phyloP scores from a whole-genome alignment of 2,888 invertebrate genomes.

The Cotesia congregata region DNA sequence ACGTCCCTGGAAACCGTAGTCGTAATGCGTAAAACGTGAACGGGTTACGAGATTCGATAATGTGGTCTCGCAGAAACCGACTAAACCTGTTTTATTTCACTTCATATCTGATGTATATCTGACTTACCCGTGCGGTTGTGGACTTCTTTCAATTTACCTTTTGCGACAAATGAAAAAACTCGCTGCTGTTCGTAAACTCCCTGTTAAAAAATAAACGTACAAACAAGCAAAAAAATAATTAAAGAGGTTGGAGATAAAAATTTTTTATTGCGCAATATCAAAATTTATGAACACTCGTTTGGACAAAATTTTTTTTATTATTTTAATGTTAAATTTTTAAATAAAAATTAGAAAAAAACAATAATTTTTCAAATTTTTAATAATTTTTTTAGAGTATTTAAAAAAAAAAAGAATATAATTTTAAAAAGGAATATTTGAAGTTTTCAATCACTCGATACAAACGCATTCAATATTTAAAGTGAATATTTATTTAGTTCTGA shows the following conservation, averaged over 20 bases:
- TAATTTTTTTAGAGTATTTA: too few relatives aligned
- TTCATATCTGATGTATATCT: slow-evolving; percentile 10
- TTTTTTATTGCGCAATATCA: neutral
- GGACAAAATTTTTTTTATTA: too few relatives aligned
- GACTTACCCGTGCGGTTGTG: slow-evolving; percentile 23
- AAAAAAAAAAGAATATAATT: too few relatives aligned
- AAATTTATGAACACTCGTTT: too few relatives aligned
- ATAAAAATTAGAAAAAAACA: too few relatives aligned
- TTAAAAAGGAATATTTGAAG: neutral
- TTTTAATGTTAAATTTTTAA: too few relatives aligned
- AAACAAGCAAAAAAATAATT: neutral
- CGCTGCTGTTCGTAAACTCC: slow-evolving; percentile 4
- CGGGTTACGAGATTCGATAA: slow-evolving; percentile 59
- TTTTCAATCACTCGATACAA: neutral
- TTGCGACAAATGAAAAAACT: slow-evolving; percentile 19
- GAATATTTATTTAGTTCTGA: slow-evolving; percentile 9
- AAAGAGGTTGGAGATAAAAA: neutral
- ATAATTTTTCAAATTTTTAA: too few relatives aligned
- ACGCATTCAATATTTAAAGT: slow-evolving; percentile 24
- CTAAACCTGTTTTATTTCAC: slow-evolving; percentile 15
- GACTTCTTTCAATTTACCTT: slow-evolving; percentile 48
- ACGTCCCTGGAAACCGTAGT: neutral
- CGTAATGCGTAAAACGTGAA: slow-evolving; percentile 52
- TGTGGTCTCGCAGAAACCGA: slow-evolving; percentile 34
- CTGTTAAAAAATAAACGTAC: neutral